phyloP scores from a whole-genome alignment of 64 coral and sea anemone species.

The Anthopleura sola region DNA sequence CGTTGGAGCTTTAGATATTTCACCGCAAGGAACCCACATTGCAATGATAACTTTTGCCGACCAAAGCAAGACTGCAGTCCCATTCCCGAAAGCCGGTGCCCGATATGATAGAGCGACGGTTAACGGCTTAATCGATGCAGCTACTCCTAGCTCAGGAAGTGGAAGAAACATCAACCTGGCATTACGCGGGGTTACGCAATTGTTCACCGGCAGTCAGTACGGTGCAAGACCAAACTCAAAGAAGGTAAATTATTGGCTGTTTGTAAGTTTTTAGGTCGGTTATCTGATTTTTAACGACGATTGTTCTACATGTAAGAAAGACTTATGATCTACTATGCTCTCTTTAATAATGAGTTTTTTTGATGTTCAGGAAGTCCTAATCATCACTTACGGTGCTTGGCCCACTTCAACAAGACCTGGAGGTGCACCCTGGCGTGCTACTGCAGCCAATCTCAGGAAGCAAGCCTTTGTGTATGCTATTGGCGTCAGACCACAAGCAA shows the following conservation, averaged over 20 bases:
- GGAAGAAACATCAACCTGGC: slow-evolving; percentile 21
- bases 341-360: background rate
- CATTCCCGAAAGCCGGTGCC: slow-evolving; percentile 25
- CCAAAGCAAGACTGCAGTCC: slow-evolving; percentile 12
- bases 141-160: slow-evolving; percentile 14
- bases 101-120: slow-evolving; percentile 13
- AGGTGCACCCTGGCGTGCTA: background rate
- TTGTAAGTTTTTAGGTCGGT: too few species aligned
- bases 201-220: background rate
- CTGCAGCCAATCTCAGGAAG: background rate
- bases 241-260: slow-evolving; percentile 16
- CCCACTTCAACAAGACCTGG: background rate
- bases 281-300: too few species aligned
- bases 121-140: slow-evolving; percentile 18
- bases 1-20: slow-evolving; percentile 56
- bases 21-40: slow-evolving; percentile 64
- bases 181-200: background rate
- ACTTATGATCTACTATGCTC: too few species aligned
- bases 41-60: slow-evolving; percentile 52
- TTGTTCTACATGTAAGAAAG: too few species aligned
- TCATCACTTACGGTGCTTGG: slow-evolving; percentile 8
- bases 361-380: background rate
- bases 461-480: background rate
- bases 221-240: background rate
- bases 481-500: slow-evolving; percentile 16